A percentile compares a stretch with the other conserved stretches of the same genome.
phyloP scores from a whole-genome alignment of 2,113 vertebrate species.

The Cynocephalus volans region DNA sequence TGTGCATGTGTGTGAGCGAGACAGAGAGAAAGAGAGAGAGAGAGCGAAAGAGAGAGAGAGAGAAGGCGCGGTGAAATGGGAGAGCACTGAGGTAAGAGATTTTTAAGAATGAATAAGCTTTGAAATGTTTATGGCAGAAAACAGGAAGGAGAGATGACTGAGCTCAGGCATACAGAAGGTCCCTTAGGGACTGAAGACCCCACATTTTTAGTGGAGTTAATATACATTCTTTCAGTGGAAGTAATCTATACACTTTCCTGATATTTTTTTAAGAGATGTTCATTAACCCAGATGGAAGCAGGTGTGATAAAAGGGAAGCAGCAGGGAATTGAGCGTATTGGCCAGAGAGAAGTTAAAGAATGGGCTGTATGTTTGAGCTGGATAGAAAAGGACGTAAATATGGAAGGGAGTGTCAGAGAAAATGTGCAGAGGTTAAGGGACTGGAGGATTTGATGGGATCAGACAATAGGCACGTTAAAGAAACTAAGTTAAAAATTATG shows the following conservation, averaged over 20 bases:
- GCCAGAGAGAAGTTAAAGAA: not conserved
- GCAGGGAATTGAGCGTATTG: not conserved
- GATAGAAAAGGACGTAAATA: not conserved
- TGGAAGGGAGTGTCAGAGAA: not conserved
- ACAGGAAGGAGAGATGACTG: not conserved
- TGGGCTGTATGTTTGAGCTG: not conserved
- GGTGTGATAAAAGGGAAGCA: conserved; percentile 47
- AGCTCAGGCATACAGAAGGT: not conserved
- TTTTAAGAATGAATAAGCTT: not conserved
- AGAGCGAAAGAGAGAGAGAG: too few relatives aligned
- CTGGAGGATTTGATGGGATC: not conserved
- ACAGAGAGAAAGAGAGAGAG: too few relatives aligned
- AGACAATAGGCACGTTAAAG: not conserved
- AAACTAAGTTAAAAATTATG: not conserved
- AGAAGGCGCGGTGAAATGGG: too few relatives aligned
- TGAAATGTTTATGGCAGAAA: not conserved
- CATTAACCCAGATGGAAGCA: conserved; percentile 37
- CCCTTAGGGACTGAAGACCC: not conserved
- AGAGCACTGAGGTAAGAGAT: not conserved
- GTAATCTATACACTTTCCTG: not conserved
- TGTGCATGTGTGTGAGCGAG: not conserved
- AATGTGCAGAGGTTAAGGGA: not conserved
- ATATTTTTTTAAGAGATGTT: not conserved
- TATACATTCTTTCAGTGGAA: not conserved
- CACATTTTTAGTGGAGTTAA: not conserved